These are phyloP conservation scores for Caenorhabditis sp. DNA, from an alignment of 2,888 invertebrate genomes.

Conservation along the genomic window DNA sequence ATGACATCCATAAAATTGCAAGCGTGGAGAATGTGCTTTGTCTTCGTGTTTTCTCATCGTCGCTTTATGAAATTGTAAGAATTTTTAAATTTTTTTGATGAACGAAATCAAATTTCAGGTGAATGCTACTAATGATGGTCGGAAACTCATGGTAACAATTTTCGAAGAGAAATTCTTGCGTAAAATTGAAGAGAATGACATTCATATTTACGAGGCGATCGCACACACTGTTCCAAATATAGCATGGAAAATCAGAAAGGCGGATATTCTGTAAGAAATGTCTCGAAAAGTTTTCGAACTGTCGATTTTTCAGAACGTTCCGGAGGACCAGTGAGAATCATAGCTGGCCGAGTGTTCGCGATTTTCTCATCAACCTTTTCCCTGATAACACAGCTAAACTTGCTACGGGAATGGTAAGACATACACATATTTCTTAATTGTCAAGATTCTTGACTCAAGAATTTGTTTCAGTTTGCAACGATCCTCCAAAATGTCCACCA, in stretches of 20 bases:
- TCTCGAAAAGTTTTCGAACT: not conserved
- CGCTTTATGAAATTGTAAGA: slow-evolving; percentile 42
- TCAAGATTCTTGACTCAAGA: too few relatives aligned
- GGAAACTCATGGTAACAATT: slow-evolving; percentile 20
- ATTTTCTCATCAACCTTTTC: slow-evolving; percentile 20
- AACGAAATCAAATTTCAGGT: slow-evolving; percentile 8
- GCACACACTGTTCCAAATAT: slow-evolving; percentile 18
- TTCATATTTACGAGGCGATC: slow-evolving; percentile 18
- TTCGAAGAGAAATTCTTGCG: slow-evolving; percentile 34
- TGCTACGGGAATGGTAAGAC: slow-evolving; percentile 37
- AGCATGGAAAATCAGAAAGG: slow-evolving; percentile 26
- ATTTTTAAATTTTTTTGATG: not conserved
- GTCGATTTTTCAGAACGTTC: slow-evolving; percentile 8
- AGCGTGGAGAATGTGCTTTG: slow-evolving; percentile 26
- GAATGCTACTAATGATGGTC: slow-evolving; percentile 1
- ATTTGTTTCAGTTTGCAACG: slow-evolving; percentile 26
- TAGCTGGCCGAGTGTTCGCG: slow-evolving; percentile 36
- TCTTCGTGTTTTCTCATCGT: slow-evolving; percentile 34
- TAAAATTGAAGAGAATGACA: not conserved
- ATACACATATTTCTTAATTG: too few relatives aligned
- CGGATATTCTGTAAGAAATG: slow-evolving; percentile 28
- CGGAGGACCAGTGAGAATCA: slow-evolving; percentile 23
- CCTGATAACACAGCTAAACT: not conserved
- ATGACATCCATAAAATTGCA: slow-evolving; percentile 19
- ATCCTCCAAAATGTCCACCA: slow-evolving; percentile 30